phyloP scores from a whole-genome alignment of 2,797 vertebrate species.

The Myiotriccus ornatus region DNA sequence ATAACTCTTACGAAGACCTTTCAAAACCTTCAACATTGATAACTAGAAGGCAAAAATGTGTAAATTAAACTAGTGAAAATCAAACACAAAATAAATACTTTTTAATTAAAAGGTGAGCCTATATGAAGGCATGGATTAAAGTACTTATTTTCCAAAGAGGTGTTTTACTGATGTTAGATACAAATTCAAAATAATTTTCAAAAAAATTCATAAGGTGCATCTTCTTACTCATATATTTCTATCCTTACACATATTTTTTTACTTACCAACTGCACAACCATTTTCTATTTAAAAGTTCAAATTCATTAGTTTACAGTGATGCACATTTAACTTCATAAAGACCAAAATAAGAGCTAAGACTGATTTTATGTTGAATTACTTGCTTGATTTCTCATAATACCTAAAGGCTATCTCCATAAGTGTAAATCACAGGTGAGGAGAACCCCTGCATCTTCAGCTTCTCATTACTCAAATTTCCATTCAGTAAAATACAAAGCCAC shows the following conservation, averaged over 20 bases:
- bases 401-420: not conserved
- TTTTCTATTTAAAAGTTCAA: not conserved
- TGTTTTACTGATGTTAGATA: not conserved
- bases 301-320: not conserved
- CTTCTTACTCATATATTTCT: not conserved
- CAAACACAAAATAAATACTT: not conserved
- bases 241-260: not conserved
- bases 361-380: not conserved
- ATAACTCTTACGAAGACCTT: not conserved
- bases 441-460: not conserved
- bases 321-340: not conserved
- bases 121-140: not conserved
- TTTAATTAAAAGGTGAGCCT: not conserved
- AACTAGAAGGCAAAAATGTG: not conserved
- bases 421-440: not conserved
- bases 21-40: not conserved
- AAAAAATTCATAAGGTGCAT: not conserved
- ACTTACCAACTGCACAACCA: not conserved
- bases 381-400: not conserved
- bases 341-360: not conserved
- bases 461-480: not conserved
- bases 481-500: not conserved
- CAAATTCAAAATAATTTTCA: not conserved
- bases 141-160: not conserved
- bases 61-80: not conserved